Conservation (phyloP, 2,113 vertebrate species). For the Notiomystis cincta region DNA sequence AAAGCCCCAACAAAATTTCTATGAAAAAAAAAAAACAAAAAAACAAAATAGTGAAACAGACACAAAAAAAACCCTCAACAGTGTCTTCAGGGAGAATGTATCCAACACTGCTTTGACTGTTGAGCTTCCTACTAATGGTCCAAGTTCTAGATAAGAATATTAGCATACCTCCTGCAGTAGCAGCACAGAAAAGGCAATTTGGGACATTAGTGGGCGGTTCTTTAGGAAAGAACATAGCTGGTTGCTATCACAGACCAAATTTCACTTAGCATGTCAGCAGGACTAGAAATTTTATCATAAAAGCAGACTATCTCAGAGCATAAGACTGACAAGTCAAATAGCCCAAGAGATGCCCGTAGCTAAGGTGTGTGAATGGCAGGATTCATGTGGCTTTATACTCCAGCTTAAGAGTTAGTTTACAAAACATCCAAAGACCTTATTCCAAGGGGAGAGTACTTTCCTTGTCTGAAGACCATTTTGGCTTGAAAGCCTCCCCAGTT, state of each 20-base stretch:
- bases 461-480: background rate
- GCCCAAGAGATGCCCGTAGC: background rate
- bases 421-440: background rate
- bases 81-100: background rate
- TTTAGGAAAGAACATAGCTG: background rate
- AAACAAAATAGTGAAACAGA: no score
- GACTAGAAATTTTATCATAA: background rate
- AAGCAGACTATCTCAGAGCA: background rate
- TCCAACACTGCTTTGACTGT: background rate
- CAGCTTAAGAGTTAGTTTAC: background rate
- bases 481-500: background rate
- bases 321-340: background rate
- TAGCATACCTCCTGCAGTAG: background rate
- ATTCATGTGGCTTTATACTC: background rate
- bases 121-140: background rate
- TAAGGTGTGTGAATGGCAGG: background rate
- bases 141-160: background rate
- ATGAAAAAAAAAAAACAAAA: background rate
- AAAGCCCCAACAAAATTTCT: background rate
- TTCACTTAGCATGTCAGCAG: background rate
- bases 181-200: background rate
- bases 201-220: background rate
- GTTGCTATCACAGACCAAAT: background rate
- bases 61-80: rapidly evolving
- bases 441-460: background rate